A percentile compares a stretch with the other conserved stretches of the same genome.
phyloP scores from a whole-genome alignment of 2,797 vertebrate genomes.

The Parauchenoglanis punctatus region DNA sequence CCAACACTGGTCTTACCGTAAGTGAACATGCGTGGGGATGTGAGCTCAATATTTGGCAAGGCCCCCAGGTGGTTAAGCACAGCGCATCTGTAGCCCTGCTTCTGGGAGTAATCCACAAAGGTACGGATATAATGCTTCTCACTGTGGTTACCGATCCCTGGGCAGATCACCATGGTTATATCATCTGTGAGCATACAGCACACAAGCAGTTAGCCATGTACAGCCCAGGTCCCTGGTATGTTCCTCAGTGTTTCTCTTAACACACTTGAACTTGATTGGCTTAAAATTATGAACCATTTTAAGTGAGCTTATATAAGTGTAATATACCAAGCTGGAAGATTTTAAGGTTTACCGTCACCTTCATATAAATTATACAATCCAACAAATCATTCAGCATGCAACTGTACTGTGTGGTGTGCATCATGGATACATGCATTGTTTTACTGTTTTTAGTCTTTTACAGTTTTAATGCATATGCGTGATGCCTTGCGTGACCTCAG shows the following conservation, averaged over 20 bases:
- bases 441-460: not conserved
- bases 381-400: not conserved
- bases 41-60: slow-evolving; percentile 89
- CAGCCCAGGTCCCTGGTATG: not conserved
- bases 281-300: not conserved
- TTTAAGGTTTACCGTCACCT: not conserved
- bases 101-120: slow-evolving; percentile 94
- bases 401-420: not conserved
- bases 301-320: not conserved
- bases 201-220: slow-evolving; percentile 15
- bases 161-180: slow-evolving; percentile 96
- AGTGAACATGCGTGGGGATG: slow-evolving; percentile 96
- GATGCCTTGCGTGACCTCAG: not conserved
- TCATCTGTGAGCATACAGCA: slow-evolving; percentile 76
- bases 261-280: not conserved
- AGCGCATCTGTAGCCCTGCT: slow-evolving; percentile 91
- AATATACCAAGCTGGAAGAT: not conserved
- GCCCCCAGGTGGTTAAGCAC: slow-evolving; percentile 95
- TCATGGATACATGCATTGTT: not conserved
- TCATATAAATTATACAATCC: not conserved
- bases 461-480: not conserved
- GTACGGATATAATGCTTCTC: slow-evolving; percentile 97
- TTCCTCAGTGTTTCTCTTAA: not conserved
- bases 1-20: slow-evolving; percentile 80
- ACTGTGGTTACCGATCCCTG: slow-evolving; percentile 96